Evolutionary conservation across 2,113 vertebrate species (phyloP).

Genomic region (Myanophis thanlyinensis): DNA sequence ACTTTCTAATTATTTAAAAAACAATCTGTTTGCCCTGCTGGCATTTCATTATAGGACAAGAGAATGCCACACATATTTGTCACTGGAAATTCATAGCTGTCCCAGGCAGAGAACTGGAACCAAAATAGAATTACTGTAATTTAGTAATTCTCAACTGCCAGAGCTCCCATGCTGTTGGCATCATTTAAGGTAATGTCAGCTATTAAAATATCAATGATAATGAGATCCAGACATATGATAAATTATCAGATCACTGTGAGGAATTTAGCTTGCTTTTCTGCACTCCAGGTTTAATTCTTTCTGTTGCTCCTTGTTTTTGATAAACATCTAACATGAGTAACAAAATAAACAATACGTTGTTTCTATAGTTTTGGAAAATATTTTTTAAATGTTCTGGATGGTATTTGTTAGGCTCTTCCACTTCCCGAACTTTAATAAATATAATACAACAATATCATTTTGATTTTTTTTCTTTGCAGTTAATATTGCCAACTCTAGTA

Average conservation of each 20-base stretch:
- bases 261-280: slow-evolving; percentile 4
- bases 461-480: slow-evolving; percentile 22
- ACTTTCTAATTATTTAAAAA: slow-evolving; percentile 1
- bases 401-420: background rate
- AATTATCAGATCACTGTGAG: background rate
- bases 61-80: background rate
- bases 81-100: background rate
- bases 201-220: slow-evolving; percentile 33
- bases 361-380: slow-evolving; percentile 26
- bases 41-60: background rate
- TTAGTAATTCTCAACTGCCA: slow-evolving; percentile 55
- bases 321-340: slow-evolving; percentile 31
- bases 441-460: background rate
- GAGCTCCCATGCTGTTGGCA: slow-evolving; percentile 42
- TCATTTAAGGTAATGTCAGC: background rate
- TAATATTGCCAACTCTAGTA: slow-evolving; percentile 24
- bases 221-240: slow-evolving; percentile 25
- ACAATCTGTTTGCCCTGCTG: background rate
- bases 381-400: background rate
- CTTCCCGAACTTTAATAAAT: slow-evolving; percentile 5
- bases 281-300: slow-evolving; percentile 30
- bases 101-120: slow-evolving; percentile 41
- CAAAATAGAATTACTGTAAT: slow-evolving; percentile 38
- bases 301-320: slow-evolving; percentile 22
- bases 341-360: slow-evolving; percentile 37